phyloP scores from a whole-genome alignment of 2,113 vertebrate species.

The Barnardius zonarius region DNA sequence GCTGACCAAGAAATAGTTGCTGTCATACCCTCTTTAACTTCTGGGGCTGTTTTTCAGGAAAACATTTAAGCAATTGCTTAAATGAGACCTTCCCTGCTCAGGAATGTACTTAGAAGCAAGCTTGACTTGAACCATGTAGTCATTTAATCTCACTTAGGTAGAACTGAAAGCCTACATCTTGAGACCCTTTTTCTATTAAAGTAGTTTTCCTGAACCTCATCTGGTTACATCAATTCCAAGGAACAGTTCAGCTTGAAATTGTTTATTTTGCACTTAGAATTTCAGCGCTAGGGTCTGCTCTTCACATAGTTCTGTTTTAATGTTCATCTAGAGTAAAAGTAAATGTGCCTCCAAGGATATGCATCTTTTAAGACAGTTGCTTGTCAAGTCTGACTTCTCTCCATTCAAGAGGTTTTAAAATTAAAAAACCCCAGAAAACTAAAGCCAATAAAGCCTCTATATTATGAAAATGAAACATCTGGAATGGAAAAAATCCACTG shows the following conservation, averaged over 20 bases:
- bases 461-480: not conserved
- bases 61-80: not conserved
- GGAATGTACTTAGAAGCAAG: not conserved
- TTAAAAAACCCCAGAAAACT: not conserved
- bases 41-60: not conserved
- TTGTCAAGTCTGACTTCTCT: not conserved
- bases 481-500: not conserved
- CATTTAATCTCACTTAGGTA: not conserved
- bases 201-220: not conserved
- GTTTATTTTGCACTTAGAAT: not conserved
- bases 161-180: not conserved
- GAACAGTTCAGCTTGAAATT: not conserved
- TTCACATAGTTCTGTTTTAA: not conserved
- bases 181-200: not conserved
- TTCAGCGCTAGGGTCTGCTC: not conserved
- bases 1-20: not conserved
- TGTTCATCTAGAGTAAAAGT: not conserved
- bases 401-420: not conserved
- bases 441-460: not conserved
- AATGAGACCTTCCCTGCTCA: not conserved
- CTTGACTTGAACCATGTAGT: not conserved
- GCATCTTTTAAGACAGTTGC: not conserved
- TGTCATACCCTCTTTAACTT: not conserved
- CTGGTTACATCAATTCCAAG: not conserved
- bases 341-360: not conserved